Percentiles rank a stretch among this genome's conserved stretches.
These are phyloP conservation scores for Saxidomus purpurata DNA, from an alignment of 1,140 invertebrate genomes.

Conservation along the genomic window DNA sequence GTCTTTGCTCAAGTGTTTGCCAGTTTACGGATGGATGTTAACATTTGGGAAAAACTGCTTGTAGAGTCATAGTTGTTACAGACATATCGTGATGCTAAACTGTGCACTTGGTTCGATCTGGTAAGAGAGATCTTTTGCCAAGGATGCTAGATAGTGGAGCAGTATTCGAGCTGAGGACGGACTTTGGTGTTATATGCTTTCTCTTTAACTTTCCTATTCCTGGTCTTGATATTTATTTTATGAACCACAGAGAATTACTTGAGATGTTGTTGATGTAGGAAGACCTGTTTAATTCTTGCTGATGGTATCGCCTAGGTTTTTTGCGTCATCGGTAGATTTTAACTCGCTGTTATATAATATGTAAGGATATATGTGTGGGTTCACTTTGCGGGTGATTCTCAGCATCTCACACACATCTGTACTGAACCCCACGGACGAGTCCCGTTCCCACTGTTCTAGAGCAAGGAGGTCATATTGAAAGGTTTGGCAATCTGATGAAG, in stretches of 20 bases:
- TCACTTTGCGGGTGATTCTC: constrained; percentile 6
- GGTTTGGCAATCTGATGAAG: background rate
- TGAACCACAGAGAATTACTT: constrained; percentile 17
- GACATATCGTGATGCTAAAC: constrained; percentile 19
- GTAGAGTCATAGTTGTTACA: background rate
- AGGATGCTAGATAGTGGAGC: constrained; percentile 28
- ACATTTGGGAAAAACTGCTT: background rate
- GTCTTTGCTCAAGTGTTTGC: background rate
- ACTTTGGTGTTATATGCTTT: constrained; percentile 42
- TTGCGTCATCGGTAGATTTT: background rate
- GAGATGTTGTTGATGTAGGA: constrained; percentile 19
- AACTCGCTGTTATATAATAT: constrained; percentile 17
- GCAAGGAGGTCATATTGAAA: constrained; percentile 20
- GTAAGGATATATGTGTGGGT: constrained; percentile 5
- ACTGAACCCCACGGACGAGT: constrained; percentile 30
- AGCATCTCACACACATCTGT: constrained; percentile 4
- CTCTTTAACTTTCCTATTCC: constrained; percentile 19
- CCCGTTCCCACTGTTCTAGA: constrained; percentile 2
- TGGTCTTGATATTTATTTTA: constrained; percentile 16
- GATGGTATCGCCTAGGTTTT: constrained; percentile 29
- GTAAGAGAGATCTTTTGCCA: constrained; percentile 14
- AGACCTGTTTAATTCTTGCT: constrained; percentile 15
- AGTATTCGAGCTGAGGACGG: constrained; percentile 38
- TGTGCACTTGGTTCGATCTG: constrained; percentile 10
- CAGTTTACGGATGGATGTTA: background rate